phyloP scores from a whole-genome alignment of 1,140 invertebrate species.

The Eumaeus atala region DNA sequence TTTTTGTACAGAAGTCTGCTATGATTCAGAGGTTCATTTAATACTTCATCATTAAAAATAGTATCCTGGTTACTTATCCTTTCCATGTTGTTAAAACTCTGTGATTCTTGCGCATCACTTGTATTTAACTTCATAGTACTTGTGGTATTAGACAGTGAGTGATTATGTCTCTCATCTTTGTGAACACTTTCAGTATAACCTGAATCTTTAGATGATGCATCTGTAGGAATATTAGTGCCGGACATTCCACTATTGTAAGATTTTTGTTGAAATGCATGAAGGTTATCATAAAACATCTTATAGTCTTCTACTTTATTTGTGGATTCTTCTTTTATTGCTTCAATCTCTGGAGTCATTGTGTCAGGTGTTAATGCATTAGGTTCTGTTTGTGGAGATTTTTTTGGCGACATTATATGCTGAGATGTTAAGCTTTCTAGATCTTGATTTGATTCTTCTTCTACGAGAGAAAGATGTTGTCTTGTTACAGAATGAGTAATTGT shows the following conservation, averaged over 20 bases:
- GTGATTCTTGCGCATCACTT: constrained; percentile 36
- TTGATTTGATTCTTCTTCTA: constrained; percentile 70
- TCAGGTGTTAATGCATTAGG: constrained; percentile 25
- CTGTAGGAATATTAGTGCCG: constrained; percentile 48
- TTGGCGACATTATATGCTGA: constrained; percentile 28
- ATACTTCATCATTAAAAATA: constrained; percentile 35
- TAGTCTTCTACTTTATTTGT: constrained; percentile 42
- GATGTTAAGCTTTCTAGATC: constrained; percentile 58
- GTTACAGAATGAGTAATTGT: constrained; percentile 31
- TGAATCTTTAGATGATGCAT: constrained; percentile 62
- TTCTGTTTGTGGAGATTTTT: constrained; percentile 11
- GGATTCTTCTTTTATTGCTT: constrained; percentile 1
- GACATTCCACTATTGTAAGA: constrained; percentile 41
- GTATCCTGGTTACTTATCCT: constrained; percentile 35
- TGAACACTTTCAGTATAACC: constrained; percentile 51
- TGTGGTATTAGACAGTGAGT: constrained; percentile 42
- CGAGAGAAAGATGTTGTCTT: constrained; percentile 64
- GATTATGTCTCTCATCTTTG: constrained; percentile 51
- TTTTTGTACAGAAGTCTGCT: constrained; percentile 63
- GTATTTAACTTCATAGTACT: constrained; percentile 34
- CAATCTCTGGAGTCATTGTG: constrained; percentile 27
- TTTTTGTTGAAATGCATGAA: constrained; percentile 43
- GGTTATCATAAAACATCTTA: constrained; percentile 42
- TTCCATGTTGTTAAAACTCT: constrained; percentile 48
- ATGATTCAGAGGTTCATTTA: constrained; percentile 51